Evolutionary conservation across 2,888 invertebrate genomes (phyloP).

Genomic region (Macaria liturata): DNA sequence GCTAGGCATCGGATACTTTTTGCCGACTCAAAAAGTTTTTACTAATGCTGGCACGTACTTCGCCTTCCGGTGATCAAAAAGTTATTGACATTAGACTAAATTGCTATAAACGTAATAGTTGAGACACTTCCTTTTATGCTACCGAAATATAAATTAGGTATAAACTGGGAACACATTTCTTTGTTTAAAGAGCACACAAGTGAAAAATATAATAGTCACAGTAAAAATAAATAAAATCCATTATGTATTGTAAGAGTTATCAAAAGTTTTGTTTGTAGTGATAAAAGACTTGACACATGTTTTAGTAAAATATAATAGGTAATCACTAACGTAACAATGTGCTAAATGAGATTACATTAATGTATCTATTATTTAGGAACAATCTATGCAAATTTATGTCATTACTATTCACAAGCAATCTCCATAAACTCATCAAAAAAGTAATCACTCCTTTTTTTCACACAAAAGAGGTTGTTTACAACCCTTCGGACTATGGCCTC

Average conservation of each 20-base stretch:
- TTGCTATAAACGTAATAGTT: slow-evolving; percentile 26
- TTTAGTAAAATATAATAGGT: too few species aligned
- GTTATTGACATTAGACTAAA: slow-evolving; percentile 30
- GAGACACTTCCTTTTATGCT: slow-evolving; percentile 24
- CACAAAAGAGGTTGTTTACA: slow-evolving; percentile 22
- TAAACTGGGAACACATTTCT: not conserved
- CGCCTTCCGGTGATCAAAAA: slow-evolving; percentile 29
- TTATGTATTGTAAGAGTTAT: too few species aligned
- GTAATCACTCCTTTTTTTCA: slow-evolving; percentile 18
- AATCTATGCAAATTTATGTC: too few species aligned
- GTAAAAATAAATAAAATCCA: too few species aligned
- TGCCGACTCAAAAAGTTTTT: slow-evolving; percentile 15
- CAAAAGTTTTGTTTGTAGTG: too few species aligned
- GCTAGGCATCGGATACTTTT: slow-evolving; percentile 14
- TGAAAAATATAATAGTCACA: too few species aligned
- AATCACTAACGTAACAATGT: too few species aligned
- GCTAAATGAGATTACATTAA: too few species aligned
- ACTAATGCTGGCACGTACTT: slow-evolving; percentile 26
- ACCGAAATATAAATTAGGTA: slow-evolving; percentile 4
- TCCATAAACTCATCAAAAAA: slow-evolving; percentile 23
- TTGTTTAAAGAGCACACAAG: too few species aligned
- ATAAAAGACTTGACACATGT: too few species aligned
- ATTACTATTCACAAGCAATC: not conserved
- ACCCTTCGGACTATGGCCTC: slow-evolving; percentile 24
- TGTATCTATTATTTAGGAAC: too few species aligned